Percentiles rank a stretch among this genome's conserved stretches.
phyloP scores from a whole-genome alignment of 2,888 invertebrate genomes.

The Amphipyra tragopoginis region DNA sequence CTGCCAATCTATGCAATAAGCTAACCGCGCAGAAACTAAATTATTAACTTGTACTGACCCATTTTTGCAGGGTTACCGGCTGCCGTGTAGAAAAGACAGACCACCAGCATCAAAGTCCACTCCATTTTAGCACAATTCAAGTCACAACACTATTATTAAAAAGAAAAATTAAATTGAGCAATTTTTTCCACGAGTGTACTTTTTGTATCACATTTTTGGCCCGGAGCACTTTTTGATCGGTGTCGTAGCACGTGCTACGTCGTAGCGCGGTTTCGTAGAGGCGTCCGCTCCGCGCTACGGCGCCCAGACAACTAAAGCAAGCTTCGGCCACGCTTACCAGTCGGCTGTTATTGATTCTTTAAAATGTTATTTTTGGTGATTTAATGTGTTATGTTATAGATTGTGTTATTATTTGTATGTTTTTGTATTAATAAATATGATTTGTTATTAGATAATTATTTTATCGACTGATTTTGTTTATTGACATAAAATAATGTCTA shows the following conservation, averaged over 20 bases:
- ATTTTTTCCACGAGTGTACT: constrained; percentile 63
- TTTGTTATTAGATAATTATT: neutral
- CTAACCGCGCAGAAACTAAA: constrained; percentile 73
- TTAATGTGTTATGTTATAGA: constrained; percentile 73
- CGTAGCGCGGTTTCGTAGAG: constrained; percentile 65
- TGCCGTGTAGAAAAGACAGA: constrained; percentile 69
- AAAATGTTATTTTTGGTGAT: constrained; percentile 88
- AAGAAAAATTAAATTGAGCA: constrained; percentile 64
- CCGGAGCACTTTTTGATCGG: constrained; percentile 65
- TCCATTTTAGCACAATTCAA: constrained; percentile 74
- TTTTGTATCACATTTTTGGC: constrained; percentile 74
- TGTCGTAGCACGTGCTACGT: constrained; percentile 63
- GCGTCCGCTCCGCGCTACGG: constrained; percentile 76
- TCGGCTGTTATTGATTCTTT: constrained; percentile 87
- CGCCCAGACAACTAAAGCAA: constrained; percentile 83
- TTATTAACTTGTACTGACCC: constrained; percentile 83
- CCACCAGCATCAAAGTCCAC: constrained; percentile 72
- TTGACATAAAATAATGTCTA: no score
- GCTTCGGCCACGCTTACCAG: constrained; percentile 72
- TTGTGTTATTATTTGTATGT: constrained; percentile 31
- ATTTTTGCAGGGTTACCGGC: constrained; percentile 85
- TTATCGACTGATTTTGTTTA: neutral
- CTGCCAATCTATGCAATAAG: constrained; percentile 74
- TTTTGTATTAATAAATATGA: constrained; percentile 3
- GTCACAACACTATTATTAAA: constrained; percentile 61